phyloP scores from a whole-genome alignment of 2,113 vertebrate species.

The Dipodomys ordii region DNA sequence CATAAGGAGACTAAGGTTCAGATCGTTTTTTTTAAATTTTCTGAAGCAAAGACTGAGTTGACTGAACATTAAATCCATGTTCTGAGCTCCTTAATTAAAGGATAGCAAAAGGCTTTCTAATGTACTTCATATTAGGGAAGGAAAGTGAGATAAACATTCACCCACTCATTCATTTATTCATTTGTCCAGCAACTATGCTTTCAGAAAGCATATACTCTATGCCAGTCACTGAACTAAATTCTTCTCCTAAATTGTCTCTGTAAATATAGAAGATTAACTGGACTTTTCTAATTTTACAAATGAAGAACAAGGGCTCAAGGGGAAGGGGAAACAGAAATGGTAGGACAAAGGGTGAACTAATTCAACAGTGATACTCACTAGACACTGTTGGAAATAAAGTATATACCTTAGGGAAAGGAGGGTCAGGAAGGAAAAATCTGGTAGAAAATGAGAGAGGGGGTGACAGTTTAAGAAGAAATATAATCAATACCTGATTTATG shows the following conservation, averaged over 20 bases:
- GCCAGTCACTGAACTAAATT: conserved; percentile 36
- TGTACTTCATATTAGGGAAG: not conserved
- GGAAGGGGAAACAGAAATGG: not conserved
- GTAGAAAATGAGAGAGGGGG: too few species aligned
- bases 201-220: not conserved
- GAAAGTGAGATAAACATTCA: not conserved
- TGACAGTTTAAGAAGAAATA: too few species aligned
- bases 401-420: too few species aligned
- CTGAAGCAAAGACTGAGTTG: not conserved
- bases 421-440: too few species aligned
- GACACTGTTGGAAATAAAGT: too few species aligned
- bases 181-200: not conserved
- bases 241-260: conserved; percentile 36
- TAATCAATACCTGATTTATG: too few species aligned
- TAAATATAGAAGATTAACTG: not conserved
- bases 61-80: conserved; percentile 22
- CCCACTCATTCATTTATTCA: not conserved
- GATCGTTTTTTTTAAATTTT: not conserved
- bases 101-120: conserved; percentile 31
- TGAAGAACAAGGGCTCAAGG: not conserved
- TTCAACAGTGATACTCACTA: too few species aligned
- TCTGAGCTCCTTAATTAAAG: conserved; percentile 49
- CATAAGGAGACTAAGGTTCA: not conserved
- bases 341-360: too few species aligned
- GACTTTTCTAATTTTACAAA: conserved; percentile 27